Conservation (phyloP, 2,113 vertebrate genomes). For the Maccullochella peelii region DNA sequence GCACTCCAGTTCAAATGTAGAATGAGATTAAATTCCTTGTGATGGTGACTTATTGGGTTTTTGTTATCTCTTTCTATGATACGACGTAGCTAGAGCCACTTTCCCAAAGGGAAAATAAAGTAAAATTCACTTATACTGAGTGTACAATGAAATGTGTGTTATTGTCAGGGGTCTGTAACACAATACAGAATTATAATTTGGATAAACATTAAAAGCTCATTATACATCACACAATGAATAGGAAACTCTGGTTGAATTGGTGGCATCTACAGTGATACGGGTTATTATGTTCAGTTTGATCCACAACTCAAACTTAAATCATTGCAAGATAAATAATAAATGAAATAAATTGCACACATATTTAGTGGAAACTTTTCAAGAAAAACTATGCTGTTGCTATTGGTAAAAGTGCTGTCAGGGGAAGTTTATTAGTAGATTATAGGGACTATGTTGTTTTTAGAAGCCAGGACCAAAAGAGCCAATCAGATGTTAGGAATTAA, state of each 20-base stretch:
- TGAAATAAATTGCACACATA: background rate
- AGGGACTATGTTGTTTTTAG: too few relatives aligned
- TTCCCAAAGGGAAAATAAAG: constrained; percentile 21
- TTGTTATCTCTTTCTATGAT: constrained; percentile 43
- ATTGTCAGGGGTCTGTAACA: constrained; percentile 31
- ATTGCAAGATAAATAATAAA: background rate
- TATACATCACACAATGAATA: background rate
- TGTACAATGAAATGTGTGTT: constrained; percentile 32
- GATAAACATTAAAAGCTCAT: constrained; percentile 20
- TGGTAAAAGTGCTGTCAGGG: background rate
- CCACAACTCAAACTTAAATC: background rate
- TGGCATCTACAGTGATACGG: background rate
- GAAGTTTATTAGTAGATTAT: background rate
- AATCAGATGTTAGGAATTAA: too few relatives aligned
- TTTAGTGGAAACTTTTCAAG: background rate
- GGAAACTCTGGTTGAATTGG: background rate
- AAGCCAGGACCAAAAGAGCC: too few relatives aligned
- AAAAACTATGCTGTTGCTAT: background rate
- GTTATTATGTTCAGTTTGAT: background rate
- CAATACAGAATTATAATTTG: background rate
- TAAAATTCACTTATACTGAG: constrained; percentile 30
- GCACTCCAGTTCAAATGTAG: constrained; percentile 41
- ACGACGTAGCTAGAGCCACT: constrained; percentile 26
- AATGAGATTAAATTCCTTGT: constrained; percentile 59
- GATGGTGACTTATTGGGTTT: constrained; percentile 58